Base-by-base conservation (phyloP, 2,797 vertebrate genomes). In the Argyrosomus regius region DNA sequence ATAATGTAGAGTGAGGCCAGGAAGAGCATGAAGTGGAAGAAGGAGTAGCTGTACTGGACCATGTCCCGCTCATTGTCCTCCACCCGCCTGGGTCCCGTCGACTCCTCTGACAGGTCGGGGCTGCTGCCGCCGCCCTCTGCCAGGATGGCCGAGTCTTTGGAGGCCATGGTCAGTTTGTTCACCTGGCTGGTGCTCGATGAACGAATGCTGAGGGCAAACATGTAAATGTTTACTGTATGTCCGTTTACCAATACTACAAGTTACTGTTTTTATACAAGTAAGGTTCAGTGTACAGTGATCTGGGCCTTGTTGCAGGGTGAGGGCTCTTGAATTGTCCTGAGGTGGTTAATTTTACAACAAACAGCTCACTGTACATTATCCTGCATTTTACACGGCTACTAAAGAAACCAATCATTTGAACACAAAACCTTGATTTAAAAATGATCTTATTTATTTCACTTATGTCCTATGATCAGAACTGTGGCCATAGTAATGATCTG, bases 1-100 rank as follows among this genome's bases (percentile, higher is more conserved):
- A 99, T 99, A 91, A 98, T 97, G 91, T 99, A 98, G 0, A 99
- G 96, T 1, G 97, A 97, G 2, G 97, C 97, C 20, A 98, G 93
- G 79, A 93, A 96, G 35, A 99, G 94, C 97, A 98, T 96, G 77
- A 98, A 91, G 88, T 98, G 98, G 87, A 98, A 98, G 87, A 96
- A 94, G 11, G 94, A 92, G 87, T 99, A 99, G 93, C 74, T 97
- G 92, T 99, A 99, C 92, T 97, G 97, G 28, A 98, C 96, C 0
- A 91, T 87, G 8, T 97, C 96, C 64, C 85, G 95, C 90, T 99
- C 97, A 0, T 98, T 98, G 91, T 99, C 98, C 9, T 82, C 28
- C 28, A 95, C 96, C 3, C 95, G 91, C 53, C 92, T 92, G 20
- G 85, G 65, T 13, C 92, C 94, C 0, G 86, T 84, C 0, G 91